Evolutionary conservation across 1,140 invertebrate species (phyloP).

Genomic region (Drosophila lowei): DNA sequence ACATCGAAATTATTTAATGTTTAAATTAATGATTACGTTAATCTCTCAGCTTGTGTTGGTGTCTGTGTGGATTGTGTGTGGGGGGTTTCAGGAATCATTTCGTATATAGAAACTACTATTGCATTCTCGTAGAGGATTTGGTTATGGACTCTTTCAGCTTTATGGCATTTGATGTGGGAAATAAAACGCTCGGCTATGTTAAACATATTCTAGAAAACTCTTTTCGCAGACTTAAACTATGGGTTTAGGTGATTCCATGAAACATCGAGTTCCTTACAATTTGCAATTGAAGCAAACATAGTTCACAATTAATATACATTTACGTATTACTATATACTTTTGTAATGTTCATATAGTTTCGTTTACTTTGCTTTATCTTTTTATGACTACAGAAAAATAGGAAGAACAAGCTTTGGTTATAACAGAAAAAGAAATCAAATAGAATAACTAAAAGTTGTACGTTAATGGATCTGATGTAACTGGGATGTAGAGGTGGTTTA

Average conservation of each 20-base stretch:
- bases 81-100: slow-evolving; percentile 37
- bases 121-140: slow-evolving; percentile 35
- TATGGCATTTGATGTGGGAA: slow-evolving; percentile 47
- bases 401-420: slow-evolving; percentile 80
- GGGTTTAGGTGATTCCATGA: slow-evolving; percentile 57
- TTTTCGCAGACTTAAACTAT: slow-evolving; percentile 37
- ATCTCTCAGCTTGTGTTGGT: slow-evolving; percentile 64
- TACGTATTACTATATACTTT: slow-evolving; percentile 12
- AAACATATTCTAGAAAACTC: slow-evolving; percentile 32
- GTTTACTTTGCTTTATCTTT: slow-evolving; percentile 44
- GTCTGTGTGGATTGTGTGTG: slow-evolving; percentile 10
- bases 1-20: slow-evolving; percentile 48
- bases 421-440: slow-evolving; percentile 47
- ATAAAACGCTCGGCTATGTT: slow-evolving; percentile 20
- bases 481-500: slow-evolving; percentile 7
- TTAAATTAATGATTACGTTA: slow-evolving; percentile 67
- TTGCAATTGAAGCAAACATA: slow-evolving; percentile 49
- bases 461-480: slow-evolving; percentile 10
- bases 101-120: slow-evolving; percentile 67
- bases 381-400: slow-evolving; percentile 68
- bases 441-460: neutral
- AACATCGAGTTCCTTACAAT: slow-evolving; percentile 52
- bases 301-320: slow-evolving; percentile 41
- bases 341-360: slow-evolving; percentile 19
- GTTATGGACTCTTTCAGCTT: slow-evolving; percentile 38